Base-by-base conservation (phyloP, 2,113 vertebrate species). In the Sinosuthora webbiana region DNA sequence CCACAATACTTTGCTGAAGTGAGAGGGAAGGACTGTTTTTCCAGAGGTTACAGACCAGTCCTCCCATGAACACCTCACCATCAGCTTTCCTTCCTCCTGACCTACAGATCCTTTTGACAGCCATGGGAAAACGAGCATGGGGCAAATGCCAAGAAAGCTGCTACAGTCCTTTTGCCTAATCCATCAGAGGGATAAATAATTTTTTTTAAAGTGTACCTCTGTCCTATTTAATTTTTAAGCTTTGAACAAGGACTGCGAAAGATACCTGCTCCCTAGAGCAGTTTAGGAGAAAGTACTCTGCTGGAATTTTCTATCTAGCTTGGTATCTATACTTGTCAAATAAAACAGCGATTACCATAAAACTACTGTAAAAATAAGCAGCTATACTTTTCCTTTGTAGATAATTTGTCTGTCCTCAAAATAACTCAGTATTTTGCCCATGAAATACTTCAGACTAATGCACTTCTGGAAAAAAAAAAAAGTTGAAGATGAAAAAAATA, bases 361-460 rank as follows among this genome's bases (percentile, higher is more conserved):
- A 95, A 87, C 41, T 68, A 84, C 50, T 56, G 85, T 37, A 93
- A 94, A 92, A 92, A 80, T 91, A 91, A 91, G 92, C 39, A 88
- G 83, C 21, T 79, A 37, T 76, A 53, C 76, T 87, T 87, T 62
- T 94, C 83, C 87, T 82, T 52, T 45, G 64, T 22, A 79, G 76
- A 67, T 37, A 25, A 49, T 88, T 89, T 83, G 83, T 75, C 70
- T 87, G 30, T 49, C 84, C 56, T 59, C 23, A 78, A 86, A 94
- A 93, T 82, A 96, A 89, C 82, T 69, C 53, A 6, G 47, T 91
- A 70, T 95, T 94, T 95, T 94, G 70, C 59, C 74, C 1, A 9
- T 64, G 67, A 94, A 96, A 92, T 89, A 75, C 67, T 92, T 95
- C 78, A 95, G 64, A 71, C 87, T 95, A 97, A 95, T 88, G 94